Base-by-base conservation (phyloP, 2,888 invertebrate genomes). In the Nephrotoma flavescens region DNA sequence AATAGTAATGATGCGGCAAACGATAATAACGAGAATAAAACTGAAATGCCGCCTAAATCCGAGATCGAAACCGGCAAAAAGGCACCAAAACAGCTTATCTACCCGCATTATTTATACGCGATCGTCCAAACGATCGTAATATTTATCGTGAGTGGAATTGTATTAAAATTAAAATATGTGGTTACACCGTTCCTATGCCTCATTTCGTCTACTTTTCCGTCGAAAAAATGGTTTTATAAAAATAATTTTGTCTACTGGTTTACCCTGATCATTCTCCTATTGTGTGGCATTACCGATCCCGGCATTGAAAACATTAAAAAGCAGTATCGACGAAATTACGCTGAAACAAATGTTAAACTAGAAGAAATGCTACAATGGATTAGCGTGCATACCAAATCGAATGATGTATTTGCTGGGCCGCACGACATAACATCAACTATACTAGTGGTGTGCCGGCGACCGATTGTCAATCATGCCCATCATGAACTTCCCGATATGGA, bases 401-500 rank as follows among this genome's bases (percentile, higher is more conserved):
- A 93, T 88, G 95, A 95, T 0, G 96, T 95, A 45, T 97, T 97
- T 92, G 97, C 96, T 19, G 91, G 90, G 89, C 95, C 97, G 85
- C 96, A 97, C 95, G 96, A 97, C 0, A 92, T 96, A 0, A 95
- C 96, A 93, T 96, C 97, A 9, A 95, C 96, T 57, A 92, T 97
- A 12, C 94, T 97, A 92, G 91, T 98, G 87, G 94, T 95, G 11
- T 95, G 97, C 0, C 92, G 94, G 6, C 92, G 97, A 42, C 95
- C 97, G 0, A 94, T 97, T 85, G 95, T 96, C 0, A 96, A 96
- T 88, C 97, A 97, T 91, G 97, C 97, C 0, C 97, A 97, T 90
- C 96, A 97, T 89, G 97, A 97, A 90, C 95, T 96, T 91, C 93
- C 93, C 44, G 95, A 94, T 86, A 94, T 97, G 88, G 94, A 96